phyloP scores from a whole-genome alignment of 2,113 vertebrate genomes.

The Cephalopholis sonnerati region DNA sequence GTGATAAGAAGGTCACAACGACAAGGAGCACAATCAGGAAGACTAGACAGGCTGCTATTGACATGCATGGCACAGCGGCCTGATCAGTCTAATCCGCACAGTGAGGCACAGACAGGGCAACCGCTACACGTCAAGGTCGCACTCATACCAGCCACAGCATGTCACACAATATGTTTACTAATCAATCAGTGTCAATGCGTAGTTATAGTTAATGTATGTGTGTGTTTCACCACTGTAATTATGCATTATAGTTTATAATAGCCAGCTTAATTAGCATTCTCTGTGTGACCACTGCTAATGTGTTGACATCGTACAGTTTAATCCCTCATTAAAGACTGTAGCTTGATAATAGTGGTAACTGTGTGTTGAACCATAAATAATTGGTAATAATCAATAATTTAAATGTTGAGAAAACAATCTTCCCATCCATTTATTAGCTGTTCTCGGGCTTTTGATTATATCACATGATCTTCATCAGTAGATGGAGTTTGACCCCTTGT shows the following conservation, averaged over 20 bases:
- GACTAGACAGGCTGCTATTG: conserved; percentile 43
- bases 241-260: neutral
- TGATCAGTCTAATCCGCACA: conserved; percentile 28
- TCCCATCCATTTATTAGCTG: neutral
- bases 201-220: neutral
- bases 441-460: neutral
- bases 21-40: conserved; percentile 50
- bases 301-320: neutral
- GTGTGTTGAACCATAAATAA: neutral
- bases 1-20: conserved; percentile 44
- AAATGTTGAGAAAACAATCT: neutral
- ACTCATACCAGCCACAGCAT: neutral
- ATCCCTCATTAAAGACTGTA: neutral
- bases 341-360: neutral
- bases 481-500: neutral
- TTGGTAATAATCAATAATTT: neutral
- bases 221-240: neutral
- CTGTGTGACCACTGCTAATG: neutral
- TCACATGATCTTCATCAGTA: neutral
- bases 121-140: conserved; percentile 42
- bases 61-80: conserved; percentile 58
- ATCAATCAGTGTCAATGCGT: neutral
- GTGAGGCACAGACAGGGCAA: conserved; percentile 14
- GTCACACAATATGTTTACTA: conserved; percentile 12
- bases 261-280: neutral